Conservation (phyloP, 2,797 vertebrate species). For the Pantherophis alleghaniensis region DNA sequence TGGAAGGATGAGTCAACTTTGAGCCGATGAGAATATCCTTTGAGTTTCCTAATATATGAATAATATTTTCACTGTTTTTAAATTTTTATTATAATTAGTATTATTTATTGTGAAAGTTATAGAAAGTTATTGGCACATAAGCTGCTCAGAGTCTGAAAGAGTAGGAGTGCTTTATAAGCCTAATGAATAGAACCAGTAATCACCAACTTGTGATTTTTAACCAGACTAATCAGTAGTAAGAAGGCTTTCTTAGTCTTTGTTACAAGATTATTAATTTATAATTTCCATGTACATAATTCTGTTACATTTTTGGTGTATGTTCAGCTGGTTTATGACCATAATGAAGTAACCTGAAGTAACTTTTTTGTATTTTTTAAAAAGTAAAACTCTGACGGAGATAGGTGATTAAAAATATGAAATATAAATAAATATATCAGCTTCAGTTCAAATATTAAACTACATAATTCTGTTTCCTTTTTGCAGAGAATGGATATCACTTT, state of each 20-base stretch:
- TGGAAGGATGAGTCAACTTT: neutral
- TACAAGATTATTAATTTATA: neutral
- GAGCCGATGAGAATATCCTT: neutral
- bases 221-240: neutral
- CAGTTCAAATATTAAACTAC: neutral
- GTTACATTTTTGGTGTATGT: neutral
- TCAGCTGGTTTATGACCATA: neutral
- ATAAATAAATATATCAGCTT: neutral
- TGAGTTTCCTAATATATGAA: neutral
- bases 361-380: neutral
- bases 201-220: neutral
- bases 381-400: neutral
- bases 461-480: constrained; percentile 28
- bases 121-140: neutral
- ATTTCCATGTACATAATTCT: neutral
- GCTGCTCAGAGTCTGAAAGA: neutral
- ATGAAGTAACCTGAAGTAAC: neutral
- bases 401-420: neutral
- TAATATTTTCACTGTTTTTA: neutral
- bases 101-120: neutral
- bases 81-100: neutral
- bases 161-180: neutral
- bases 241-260: neutral
- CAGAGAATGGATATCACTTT: constrained; percentile 93
- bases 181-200: neutral